Conservation (phyloP, 1,140 invertebrate species). For the Drosophila kikkawai region DNA sequence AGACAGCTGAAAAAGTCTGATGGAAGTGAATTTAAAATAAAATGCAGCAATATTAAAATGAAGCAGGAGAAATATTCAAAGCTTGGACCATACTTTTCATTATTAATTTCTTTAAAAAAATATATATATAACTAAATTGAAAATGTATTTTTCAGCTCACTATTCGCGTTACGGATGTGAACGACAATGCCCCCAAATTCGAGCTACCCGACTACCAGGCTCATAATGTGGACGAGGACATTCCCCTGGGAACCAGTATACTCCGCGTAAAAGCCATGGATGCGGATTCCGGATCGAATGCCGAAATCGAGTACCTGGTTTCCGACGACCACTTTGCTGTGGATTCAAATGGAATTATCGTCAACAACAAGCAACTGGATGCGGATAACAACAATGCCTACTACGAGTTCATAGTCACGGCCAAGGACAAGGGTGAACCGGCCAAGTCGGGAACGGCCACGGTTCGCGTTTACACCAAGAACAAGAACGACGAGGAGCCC, state of each 20-base stretch:
- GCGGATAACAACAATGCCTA: slow-evolving; percentile 98
- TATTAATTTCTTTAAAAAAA: background rate
- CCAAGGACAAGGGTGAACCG: slow-evolving; percentile 96
- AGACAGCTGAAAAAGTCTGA: background rate
- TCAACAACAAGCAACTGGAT: slow-evolving; percentile 96
- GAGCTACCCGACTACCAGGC: slow-evolving; percentile 98
- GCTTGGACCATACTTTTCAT: background rate
- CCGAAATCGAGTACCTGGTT: slow-evolving; percentile 96
- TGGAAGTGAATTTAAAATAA: too few relatives aligned
- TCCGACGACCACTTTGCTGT: slow-evolving; percentile 97
- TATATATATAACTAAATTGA: background rate
- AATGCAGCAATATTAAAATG: background rate
- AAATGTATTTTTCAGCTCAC: slow-evolving; percentile 88
- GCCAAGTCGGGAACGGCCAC: slow-evolving; percentile 96
- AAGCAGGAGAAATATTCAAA: background rate
- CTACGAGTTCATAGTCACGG: slow-evolving; percentile 96
- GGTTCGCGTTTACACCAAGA: slow-evolving; percentile 97
- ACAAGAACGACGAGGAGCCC: slow-evolving; percentile 98
- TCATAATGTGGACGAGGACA: slow-evolving; percentile 97
- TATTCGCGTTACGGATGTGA: slow-evolving; percentile 96
- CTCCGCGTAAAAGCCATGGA: slow-evolving; percentile 97
- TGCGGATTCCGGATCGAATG: slow-evolving; percentile 95
- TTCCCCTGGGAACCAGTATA: slow-evolving; percentile 95
- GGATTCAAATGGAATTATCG: slow-evolving; percentile 95
- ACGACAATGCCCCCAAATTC: slow-evolving; percentile 97